Evolutionary conservation across 2,113 vertebrate species (phyloP).

Genomic region (Tachycineta bicolor): DNA sequence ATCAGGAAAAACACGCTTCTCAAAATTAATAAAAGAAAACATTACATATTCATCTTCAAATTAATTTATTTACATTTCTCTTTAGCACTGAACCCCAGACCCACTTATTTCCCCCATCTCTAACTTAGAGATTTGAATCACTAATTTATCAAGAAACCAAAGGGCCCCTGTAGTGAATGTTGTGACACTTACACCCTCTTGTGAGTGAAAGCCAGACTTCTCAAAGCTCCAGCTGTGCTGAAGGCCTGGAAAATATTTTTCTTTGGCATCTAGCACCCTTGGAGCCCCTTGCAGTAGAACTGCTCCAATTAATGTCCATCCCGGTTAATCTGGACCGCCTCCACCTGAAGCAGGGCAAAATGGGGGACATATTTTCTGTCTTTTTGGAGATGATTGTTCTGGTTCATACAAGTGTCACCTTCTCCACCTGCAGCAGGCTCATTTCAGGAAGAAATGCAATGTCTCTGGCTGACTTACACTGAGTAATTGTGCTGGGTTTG

Average conservation of each 20-base stretch:
- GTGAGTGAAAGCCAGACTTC: conserved; percentile 9
- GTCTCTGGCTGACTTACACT: background rate
- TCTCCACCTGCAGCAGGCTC: background rate
- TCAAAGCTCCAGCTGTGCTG: conserved; percentile 6
- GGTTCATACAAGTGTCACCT: accelerated
- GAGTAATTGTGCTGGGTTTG: background rate
- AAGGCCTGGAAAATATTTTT: conserved; percentile 32
- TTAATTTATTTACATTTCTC: background rate
- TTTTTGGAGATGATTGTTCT: background rate
- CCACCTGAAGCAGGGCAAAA: background rate
- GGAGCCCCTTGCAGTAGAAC: background rate
- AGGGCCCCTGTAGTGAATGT: background rate
- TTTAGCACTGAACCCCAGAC: background rate
- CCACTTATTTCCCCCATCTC: background rate
- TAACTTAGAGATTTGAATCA: background rate
- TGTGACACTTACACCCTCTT: background rate
- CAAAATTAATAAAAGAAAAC: background rate
- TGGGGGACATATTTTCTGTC: background rate
- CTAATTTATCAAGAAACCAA: background rate
- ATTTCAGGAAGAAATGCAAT: background rate
- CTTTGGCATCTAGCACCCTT: background rate
- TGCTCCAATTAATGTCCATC: background rate
- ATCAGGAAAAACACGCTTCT: background rate
- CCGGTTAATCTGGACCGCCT: background rate
- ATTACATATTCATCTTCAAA: background rate